Percentiles rank a stretch among this genome's conserved stretches.
Conservation (phyloP, 1,140 invertebrate genomes). For the Neodiprion fabricii region DNA sequence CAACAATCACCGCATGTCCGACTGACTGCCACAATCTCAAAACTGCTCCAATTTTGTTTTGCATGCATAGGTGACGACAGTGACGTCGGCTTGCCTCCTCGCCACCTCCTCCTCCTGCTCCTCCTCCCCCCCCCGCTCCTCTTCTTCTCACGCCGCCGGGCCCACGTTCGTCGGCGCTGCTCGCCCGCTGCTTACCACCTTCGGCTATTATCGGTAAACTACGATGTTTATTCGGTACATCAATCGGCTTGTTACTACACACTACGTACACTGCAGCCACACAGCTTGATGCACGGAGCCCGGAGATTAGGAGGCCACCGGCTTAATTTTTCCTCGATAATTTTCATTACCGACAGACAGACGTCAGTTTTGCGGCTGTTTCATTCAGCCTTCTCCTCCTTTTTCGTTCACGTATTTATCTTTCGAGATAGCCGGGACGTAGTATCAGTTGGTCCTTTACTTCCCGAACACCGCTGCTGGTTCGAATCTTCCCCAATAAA, state of each 20-base stretch:
- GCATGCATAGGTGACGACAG: slow-evolving; percentile 49
- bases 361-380: too few species aligned
- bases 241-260: slow-evolving; percentile 18
- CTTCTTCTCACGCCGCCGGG: neutral
- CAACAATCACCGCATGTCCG: slow-evolving; percentile 12
- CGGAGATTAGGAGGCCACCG: too few species aligned
- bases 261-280: neutral
- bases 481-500: too few species aligned
- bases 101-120: slow-evolving; percentile 34
- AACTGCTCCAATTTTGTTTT: slow-evolving; percentile 43
- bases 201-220: slow-evolving; percentile 56
- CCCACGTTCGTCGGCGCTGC: neutral
- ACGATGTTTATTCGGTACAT: slow-evolving; percentile 54
- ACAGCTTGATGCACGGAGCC: too few species aligned
- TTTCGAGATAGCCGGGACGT: too few species aligned
- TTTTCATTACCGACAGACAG: too few species aligned
- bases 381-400: too few species aligned
- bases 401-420: too few species aligned
- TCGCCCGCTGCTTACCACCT: slow-evolving; percentile 26
- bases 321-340: too few species aligned
- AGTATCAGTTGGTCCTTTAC: too few species aligned
- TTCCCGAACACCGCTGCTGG: too few species aligned
- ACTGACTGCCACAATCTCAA: slow-evolving; percentile 27
- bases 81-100: slow-evolving; percentile 46
- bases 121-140: slow-evolving; percentile 30